phyloP scores from a whole-genome alignment of 2,888 invertebrate genomes.

The Chalcis sispes region DNA sequence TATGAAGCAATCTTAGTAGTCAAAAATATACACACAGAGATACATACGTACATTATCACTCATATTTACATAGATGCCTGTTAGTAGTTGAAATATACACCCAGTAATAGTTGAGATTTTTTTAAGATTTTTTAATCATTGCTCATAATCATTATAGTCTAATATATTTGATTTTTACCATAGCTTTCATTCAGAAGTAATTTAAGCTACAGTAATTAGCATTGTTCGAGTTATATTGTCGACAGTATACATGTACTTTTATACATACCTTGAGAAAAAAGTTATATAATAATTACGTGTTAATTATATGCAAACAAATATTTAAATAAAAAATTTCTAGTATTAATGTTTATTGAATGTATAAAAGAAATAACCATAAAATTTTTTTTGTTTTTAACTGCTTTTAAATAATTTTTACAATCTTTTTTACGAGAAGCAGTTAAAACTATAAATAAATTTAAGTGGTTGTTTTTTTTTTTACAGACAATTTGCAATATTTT shows the following conservation, averaged over 20 bases:
- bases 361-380: slow-evolving; percentile 3
- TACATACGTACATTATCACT: slow-evolving; percentile 26
- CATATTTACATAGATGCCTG: slow-evolving; percentile 34
- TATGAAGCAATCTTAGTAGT: slow-evolving; percentile 46
- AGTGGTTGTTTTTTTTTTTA: not conserved
- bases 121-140: slow-evolving; percentile 31
- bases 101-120: slow-evolving; percentile 28
- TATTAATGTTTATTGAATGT: not conserved
- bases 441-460: not conserved
- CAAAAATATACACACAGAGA: slow-evolving; percentile 31
- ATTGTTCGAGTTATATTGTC: slow-evolving; percentile 36
- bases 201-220: slow-evolving; percentile 31
- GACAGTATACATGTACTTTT: slow-evolving; percentile 22
- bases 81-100: slow-evolving; percentile 26
- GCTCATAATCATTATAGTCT: not conserved
- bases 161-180: slow-evolving; percentile 22
- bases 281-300: slow-evolving; percentile 36
- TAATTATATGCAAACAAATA: slow-evolving; percentile 26
- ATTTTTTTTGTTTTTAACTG: slow-evolving; percentile 8
- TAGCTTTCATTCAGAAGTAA: slow-evolving; percentile 25
- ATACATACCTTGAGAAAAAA: slow-evolving; percentile 22
- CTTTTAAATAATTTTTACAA: slow-evolving; percentile 41
- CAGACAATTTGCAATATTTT: too few species aligned
- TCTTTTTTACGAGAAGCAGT: slow-evolving; percentile 25
- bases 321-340: not conserved